phyloP scores from a whole-genome alignment of 2,888 invertebrate species.

The Caenorhabditis angaria region DNA sequence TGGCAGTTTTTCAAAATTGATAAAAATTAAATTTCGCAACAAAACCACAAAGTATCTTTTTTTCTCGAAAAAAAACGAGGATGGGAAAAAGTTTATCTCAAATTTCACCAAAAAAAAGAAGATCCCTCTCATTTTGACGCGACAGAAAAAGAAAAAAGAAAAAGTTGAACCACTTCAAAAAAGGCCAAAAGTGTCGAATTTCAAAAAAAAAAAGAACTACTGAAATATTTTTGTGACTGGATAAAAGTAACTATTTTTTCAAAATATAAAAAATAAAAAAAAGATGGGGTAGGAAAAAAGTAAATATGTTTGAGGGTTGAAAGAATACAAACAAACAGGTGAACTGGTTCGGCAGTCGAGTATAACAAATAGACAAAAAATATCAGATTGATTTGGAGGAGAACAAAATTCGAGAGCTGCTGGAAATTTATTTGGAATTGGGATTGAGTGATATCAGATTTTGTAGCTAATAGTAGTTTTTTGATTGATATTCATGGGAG shows the following conservation, averaged over 20 bases:
- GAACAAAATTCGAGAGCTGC: not conserved
- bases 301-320: not conserved
- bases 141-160: constrained; percentile 14
- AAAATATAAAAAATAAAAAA: constrained; percentile 1
- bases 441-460: too few relatives aligned
- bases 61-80: too few relatives aligned
- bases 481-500: too few relatives aligned
- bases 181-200: not conserved
- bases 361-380: not conserved
- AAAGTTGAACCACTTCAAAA: constrained; percentile 32
- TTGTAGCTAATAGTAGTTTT: too few relatives aligned
- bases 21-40: too few relatives aligned
- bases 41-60: too few relatives aligned
- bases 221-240: not conserved
- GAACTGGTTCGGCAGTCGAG: constrained; percentile 31
- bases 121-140: too few relatives aligned
- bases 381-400: not conserved
- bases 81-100: too few relatives aligned
- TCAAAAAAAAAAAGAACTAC: not conserved
- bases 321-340: constrained; percentile 40
- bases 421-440: too few relatives aligned
- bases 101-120: too few relatives aligned
- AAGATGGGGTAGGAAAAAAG: not conserved
- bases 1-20: too few relatives aligned
- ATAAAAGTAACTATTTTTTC: not conserved